Base-by-base conservation (phyloP, 2,113 vertebrate genomes). In the Rhinopomastus cyanomelas region DNA sequence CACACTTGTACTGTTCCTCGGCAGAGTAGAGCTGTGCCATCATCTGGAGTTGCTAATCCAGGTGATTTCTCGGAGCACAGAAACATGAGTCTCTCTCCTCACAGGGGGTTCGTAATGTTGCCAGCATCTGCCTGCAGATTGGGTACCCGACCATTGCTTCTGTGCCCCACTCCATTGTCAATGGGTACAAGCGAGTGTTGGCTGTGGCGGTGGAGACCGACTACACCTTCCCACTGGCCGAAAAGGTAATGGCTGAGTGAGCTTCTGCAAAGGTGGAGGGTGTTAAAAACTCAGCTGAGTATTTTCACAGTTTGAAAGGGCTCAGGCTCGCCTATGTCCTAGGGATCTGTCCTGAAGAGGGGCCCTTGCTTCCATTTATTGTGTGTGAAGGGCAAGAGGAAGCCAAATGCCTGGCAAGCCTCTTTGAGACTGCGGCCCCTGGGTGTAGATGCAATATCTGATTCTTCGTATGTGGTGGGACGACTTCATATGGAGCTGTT, bases 81-180 rank as follows among this genome's bases (percentile, higher is more conserved):
- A 19, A 52, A 52, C 48, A 51, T 0, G 1, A 26, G 22, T 56
- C 11, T 69, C 3, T 87, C 34, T 82, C 34, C 32, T 34, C 7
- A 2, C 85, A 99, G 99, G 99, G 99, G 74, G 99, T 99, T 80
- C 98, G 99, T 61, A 99, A 99, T 7, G 98, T 99, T 23, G 99
- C 99, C 85, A 99, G 99, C 2, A 97, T 99, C 29, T 99, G 98
- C 74, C 98, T 99, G 97, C 98, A 99, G 77, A 99, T 99, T 12
- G 99, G 99, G n/a, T 99, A 99, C 94, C 99, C 99, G 1, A 99
- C 99, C 67, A 96, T 99, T 5, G 99, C 99, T 1, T 99, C 99
- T 0, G 96, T 99, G 87, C 99, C 99, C 77, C 99, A 99, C 94
- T 98, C 99, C 5, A 91, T 99, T 92, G 97, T 99, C 97, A 99